Base-by-base conservation (phyloP, 2,113 vertebrate genomes). In the Xiphias gladius region DNA sequence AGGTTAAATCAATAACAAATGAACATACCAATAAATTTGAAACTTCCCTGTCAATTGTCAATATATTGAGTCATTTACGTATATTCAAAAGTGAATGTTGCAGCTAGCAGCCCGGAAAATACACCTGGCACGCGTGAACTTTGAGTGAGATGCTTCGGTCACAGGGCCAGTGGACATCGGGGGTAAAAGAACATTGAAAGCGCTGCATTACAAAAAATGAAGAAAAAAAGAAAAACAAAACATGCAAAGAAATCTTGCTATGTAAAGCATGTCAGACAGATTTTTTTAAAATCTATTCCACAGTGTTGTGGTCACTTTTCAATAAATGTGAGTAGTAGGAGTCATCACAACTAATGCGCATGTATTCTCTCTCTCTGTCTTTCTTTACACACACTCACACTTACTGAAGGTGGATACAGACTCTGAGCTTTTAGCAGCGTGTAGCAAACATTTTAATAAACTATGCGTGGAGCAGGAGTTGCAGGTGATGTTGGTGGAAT, bases 231-330 rank as follows among this genome's bases (percentile, higher is more conserved):
- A 37, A 66, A 63, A 70, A 55, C 13, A 55, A 55, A 24, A 4
- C 11, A 55, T 55, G 54, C 50, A 52, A 52, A 48, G n/a, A 67
- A 57, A 61, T 9, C 63, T 61, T 55, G 26, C 46, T 86, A 26
- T 54, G 67, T 80, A 76, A 63, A 73, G 61, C 20, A 74, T 70
- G 39, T 76, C 57, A 84, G 76, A 82, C 46, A 80, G 12, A 73
- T 54, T 35, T 79, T 59, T 30, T 10, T 2, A 35, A 35, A 35
- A 74, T 72, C 35, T 65, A 59, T 88, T 86, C 80, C 92, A 94
- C 94, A 92, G 92, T 91, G 86, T 86, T 37, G 30, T 82, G 93
- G 91, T 93, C 84, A 63, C 65, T 46, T 68, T 12, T 75, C 64
- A 65, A 67, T 52, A 71, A 48, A 82, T 55, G n/a, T 30, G 5